These are phyloP conservation scores for Galerucella nymphaeae DNA, from an alignment of 2,888 invertebrate genomes.

Conservation along the genomic window DNA sequence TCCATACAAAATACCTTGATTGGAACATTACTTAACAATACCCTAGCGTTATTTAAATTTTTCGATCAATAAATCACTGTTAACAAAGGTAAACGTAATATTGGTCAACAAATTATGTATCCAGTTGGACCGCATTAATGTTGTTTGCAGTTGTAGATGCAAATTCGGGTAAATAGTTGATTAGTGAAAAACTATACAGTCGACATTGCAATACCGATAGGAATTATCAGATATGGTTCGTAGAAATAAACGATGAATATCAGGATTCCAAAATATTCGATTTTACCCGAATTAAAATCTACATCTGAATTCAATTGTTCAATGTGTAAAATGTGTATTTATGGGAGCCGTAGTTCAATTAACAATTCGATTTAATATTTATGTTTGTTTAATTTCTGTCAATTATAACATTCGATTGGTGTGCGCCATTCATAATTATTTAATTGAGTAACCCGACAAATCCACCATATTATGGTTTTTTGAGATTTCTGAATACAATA, in stretches of 20 bases:
- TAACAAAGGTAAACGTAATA: conserved; percentile 30
- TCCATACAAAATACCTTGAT: conserved; percentile 2
- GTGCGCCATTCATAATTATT: neutral
- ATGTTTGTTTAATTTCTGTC: neutral
- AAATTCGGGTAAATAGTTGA: conserved; percentile 34
- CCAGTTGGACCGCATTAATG: conserved; percentile 32
- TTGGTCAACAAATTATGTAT: conserved; percentile 33
- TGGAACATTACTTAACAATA: conserved; percentile 6
- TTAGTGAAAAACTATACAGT: conserved; percentile 31
- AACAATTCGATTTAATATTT: conserved; percentile 3
- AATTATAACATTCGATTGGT: neutral
- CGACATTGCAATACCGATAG: conserved; percentile 30
- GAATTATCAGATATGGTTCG: conserved; percentile 32
- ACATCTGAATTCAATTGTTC: conserved; percentile 28
- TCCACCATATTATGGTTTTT: too few relatives aligned
- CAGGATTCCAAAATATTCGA: conserved; percentile 20
- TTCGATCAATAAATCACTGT: conserved; percentile 19
- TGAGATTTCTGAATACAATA: too few relatives aligned
- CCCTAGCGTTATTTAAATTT: conserved; percentile 8
- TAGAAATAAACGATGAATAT: conserved; percentile 14
- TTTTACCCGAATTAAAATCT: conserved; percentile 15
- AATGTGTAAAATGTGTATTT: conserved; percentile 12
- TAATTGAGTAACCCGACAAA: too few relatives aligned
- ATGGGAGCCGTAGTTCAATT: conserved; percentile 9
- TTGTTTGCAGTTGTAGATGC: conserved; percentile 35